Evolutionary conservation across 2,888 invertebrate genomes (phyloP).

Genomic region (Oscheius sp.): DNA sequence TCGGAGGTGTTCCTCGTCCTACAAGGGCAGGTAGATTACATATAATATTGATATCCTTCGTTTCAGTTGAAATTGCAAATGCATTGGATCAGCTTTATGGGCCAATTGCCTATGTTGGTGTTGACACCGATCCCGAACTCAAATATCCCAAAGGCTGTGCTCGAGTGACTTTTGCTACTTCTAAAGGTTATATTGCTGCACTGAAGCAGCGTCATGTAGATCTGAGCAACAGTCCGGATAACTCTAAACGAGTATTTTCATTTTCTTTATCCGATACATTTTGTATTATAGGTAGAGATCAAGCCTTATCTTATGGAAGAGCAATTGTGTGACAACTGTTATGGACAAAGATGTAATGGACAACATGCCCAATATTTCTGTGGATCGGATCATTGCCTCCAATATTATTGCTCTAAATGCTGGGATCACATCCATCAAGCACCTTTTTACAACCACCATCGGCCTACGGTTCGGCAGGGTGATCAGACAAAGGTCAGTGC

Average conservation of each 20-base stretch:
- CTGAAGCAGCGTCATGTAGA: slow-evolving; percentile 98
- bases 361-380: slow-evolving; percentile 37
- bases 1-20: slow-evolving; percentile 98
- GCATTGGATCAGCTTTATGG: slow-evolving; percentile 98
- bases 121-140: slow-evolving; percentile 98
- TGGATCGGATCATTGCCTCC: slow-evolving; percentile 19
- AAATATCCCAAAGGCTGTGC: slow-evolving; percentile 83
- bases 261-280: not conserved
- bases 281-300: slow-evolving; percentile 81
- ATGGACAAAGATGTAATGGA: slow-evolving; percentile 6
- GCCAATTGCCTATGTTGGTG: slow-evolving; percentile 98
- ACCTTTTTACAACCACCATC: slow-evolving; percentile 16
- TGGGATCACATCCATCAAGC: slow-evolving; percentile 32
- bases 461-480: slow-evolving; percentile 32
- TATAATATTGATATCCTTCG: not conserved
- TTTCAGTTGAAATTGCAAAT: slow-evolving; percentile 91
- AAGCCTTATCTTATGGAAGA: slow-evolving; percentile 99
- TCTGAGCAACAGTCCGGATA: slow-evolving; percentile 82
- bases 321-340: slow-evolving; percentile 95
- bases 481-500: slow-evolving; percentile 38
- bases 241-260: slow-evolving; percentile 59
- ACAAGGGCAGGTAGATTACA: slow-evolving; percentile 81
- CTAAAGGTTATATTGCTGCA: slow-evolving; percentile 98
- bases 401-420: slow-evolving; percentile 30
- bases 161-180: slow-evolving; percentile 96